Evolutionary conservation across 2,888 invertebrate genomes (phyloP), one percentile per base, ranked within the genome.

Genomic region (Ormyrus nitidulus): DNA sequence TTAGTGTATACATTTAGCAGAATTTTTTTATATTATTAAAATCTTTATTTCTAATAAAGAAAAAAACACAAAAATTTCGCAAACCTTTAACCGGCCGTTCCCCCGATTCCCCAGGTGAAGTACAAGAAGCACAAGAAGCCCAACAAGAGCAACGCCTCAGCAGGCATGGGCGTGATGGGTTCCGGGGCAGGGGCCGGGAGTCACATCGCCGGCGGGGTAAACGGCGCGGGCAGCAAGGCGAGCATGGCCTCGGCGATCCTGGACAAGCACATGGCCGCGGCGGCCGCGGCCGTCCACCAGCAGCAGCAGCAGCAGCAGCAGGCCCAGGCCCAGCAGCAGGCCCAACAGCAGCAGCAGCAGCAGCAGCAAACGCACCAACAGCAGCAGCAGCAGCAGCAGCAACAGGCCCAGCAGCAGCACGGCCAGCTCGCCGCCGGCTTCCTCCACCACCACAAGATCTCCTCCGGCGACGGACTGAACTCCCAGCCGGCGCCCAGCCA

Each of bases 91-190:
- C 19, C 19, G 19, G 19, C 19, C 19, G 19, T 1, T 19, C 19
- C 19, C 2, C 19, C 19, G 19, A 19, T 19, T 19, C 19, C 8
- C 5, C 62, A 94, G 94, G 98, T 98, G 72, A 98, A 98, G 93
- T 99, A 99, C 92, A 98, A 98, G 92, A 99, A 98, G 92, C 97
- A 98, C 93, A 97, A 97, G 94, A 96, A 97, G 91, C 93, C 94
- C 83, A 93, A 92, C 85, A 94, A 93, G 89, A 93, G 87, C 88
- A 91, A 87, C 87, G 71, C 19, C 8, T 13, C 76, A 90, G 91
- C 86, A 81, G 86, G 82, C 70, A 85, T 85, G 83, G 88, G 86
- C 62, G 85, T 68, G 44, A 58, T 81, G 81, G 59, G 86, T 4
- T 19, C 19, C 19, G 19, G 19, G 19, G 84, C 86, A 91, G 89